Base-by-base conservation (phyloP, 2,797 vertebrate genomes). In the Holocentrus rufus region DNA sequence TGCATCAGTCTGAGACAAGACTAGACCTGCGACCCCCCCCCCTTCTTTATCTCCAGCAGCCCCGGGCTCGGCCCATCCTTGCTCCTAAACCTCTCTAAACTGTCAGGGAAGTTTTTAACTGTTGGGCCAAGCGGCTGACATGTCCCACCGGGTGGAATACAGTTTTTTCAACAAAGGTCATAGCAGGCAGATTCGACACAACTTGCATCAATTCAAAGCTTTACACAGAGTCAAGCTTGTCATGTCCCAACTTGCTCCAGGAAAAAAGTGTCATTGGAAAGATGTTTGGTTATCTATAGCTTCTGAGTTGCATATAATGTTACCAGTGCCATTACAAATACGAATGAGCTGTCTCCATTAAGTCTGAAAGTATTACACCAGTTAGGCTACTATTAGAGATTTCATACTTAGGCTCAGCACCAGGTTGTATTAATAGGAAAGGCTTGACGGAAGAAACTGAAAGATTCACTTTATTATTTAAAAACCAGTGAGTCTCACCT, bases 1-100 rank as follows among this genome's bases (percentile, higher is more conserved):
- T 70, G 90, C 91, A 92, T 88, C 93, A 89, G 89, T 77, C 87
- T 82, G 70, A 87, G 92, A 90, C 96, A 96, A 95, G 96, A 95
- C 94, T 74, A 90, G 94, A 95, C 96, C 93, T 96, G 96, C 74
- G 88, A 85, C 85, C 80, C 73, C 81, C 34, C 83, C 47, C 69
- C 60, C 53, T 58, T 58, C 69, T 34, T 90, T 85, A 82, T 89
- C 85, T 77, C 56, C 66, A 78, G 72, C 82, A 78, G 77, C 89
- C 84, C 71, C 49, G 1, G 78, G 85, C 83, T 60, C 59, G 70
- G 84, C 86, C 85, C 75, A 75, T 81, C 90, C 84, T 73, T 5
- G 22, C 58, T 69, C 42, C 59, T 65, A 54, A 88, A 76, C 84
- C 58, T 66, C 77, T 76, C 9, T 75, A 77, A 83, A 87, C 88